phyloP scores from a whole-genome alignment of 2,888 invertebrate genomes.

The Pyrrhosoma nymphula region DNA sequence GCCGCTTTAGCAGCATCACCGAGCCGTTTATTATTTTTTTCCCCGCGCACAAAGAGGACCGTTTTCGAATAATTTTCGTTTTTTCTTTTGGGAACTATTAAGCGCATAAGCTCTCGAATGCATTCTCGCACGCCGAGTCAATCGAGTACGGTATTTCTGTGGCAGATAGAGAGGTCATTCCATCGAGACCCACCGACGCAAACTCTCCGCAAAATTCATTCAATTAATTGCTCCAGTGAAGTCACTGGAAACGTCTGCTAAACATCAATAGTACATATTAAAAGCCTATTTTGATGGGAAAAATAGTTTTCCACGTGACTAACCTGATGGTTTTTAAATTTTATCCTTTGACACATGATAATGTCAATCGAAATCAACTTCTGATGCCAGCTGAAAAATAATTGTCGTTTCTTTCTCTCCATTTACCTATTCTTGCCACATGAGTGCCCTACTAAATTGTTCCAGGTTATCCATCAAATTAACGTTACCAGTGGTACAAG shows the following conservation, averaged over 20 bases:
- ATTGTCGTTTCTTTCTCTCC: no score
- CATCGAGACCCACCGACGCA: background rate
- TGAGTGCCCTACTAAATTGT: no score
- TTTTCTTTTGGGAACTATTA: background rate
- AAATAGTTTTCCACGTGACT: background rate
- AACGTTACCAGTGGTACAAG: no score
- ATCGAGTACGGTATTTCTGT: background rate
- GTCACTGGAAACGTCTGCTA: background rate
- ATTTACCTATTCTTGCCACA: no score
- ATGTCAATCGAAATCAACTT: background rate
- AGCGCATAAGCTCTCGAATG: background rate
- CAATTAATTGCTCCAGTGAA: background rate
- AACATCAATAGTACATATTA: background rate
- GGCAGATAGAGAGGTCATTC: background rate
- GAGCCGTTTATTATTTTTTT: background rate
- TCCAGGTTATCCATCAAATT: no score
- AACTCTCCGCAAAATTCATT: background rate
- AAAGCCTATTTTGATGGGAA: background rate
- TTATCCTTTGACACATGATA: background rate
- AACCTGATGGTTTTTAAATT: background rate
- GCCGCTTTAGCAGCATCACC: background rate
- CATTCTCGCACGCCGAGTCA: background rate
- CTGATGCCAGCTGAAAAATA: background rate
- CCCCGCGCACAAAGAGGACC: background rate
- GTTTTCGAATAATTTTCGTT: background rate